Evolutionary conservation across 2,797 vertebrate species (phyloP).

Genomic region (Phrynocephalus forsythii): DNA sequence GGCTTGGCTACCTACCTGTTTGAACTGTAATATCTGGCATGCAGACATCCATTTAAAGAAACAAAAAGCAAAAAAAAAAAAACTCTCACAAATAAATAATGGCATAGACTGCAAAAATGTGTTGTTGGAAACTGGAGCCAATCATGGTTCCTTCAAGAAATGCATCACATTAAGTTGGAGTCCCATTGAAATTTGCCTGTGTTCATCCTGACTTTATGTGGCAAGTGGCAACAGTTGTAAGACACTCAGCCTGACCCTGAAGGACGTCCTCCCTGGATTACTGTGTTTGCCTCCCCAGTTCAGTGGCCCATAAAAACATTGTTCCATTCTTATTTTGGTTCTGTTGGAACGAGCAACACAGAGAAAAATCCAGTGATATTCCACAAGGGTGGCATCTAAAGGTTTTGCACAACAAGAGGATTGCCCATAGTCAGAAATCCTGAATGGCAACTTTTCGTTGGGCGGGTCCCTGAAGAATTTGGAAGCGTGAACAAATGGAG

Average conservation of each 20-base stretch:
- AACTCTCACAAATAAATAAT: too few relatives aligned
- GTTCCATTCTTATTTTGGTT: constrained; percentile 50
- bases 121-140: neutral
- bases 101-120: neutral
- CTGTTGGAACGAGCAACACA: constrained; percentile 62
- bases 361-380: constrained; percentile 42
- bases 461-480: constrained; percentile 87
- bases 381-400: constrained; percentile 57
- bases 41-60: neutral
- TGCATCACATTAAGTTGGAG: constrained; percentile 15
- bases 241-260: neutral
- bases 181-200: neutral
- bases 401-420: constrained; percentile 63
- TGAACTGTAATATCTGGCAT: neutral
- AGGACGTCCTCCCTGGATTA: neutral
- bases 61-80: neutral
- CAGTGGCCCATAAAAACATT: constrained; percentile 22
- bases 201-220: neutral
- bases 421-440: constrained; percentile 78
- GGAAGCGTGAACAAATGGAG: constrained; percentile 70
- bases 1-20: neutral
- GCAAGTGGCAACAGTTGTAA: neutral
- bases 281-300: neutral
- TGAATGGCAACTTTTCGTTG: constrained; percentile 82
- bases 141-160: constrained; percentile 15